Evolutionary conservation across 1,140 invertebrate genomes (phyloP).

Genomic region (Campoletis sonorensis): DNA sequence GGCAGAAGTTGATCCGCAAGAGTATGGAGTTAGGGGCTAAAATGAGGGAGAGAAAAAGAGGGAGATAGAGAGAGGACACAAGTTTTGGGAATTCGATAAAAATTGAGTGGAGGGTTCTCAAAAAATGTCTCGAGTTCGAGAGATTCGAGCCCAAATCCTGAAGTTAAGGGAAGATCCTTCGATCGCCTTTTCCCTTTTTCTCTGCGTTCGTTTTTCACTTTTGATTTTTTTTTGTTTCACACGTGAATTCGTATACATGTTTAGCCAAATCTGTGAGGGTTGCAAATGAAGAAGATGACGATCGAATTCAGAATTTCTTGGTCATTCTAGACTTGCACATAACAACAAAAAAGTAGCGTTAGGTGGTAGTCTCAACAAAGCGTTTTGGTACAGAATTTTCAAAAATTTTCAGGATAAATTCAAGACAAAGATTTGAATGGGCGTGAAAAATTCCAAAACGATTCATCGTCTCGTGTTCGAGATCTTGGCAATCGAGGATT

Average conservation of each 20-base stretch:
- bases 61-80: constrained; percentile 50
- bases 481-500: no score
- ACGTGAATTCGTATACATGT: neutral
- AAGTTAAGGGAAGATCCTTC: constrained; percentile 15
- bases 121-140: constrained; percentile 44
- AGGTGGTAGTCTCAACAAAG: no score
- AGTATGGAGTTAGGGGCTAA: neutral
- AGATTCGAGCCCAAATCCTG: constrained; percentile 47
- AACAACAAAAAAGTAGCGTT: neutral
- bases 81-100: constrained; percentile 73
- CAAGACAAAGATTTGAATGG: no score
- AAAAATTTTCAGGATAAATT: no score
- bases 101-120: constrained; percentile 69
- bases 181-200: neutral
- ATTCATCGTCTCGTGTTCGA: no score
- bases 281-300: neutral
- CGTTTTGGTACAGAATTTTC: no score
- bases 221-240: constrained; percentile 4
- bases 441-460: no score
- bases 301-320: neutral
- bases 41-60: neutral
- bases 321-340: neutral
- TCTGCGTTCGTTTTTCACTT: neutral
- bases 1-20: constrained; percentile 71
- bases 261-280: neutral